Evolutionary conservation across 53 echinoderm and acorn worm species (phyloP).

Genomic region (Mesocentrotus franciscanus): DNA sequence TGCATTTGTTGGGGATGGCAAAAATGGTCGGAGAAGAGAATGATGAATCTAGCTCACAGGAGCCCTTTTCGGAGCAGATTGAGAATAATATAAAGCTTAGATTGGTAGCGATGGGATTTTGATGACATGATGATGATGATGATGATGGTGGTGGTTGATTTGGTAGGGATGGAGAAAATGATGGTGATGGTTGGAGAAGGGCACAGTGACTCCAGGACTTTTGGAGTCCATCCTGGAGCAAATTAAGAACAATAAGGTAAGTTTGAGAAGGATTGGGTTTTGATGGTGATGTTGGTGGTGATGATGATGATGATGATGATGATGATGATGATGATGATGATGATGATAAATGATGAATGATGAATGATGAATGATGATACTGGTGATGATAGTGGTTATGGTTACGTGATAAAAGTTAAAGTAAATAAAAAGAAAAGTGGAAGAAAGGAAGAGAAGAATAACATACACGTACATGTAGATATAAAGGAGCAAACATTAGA

Average conservation of each 20-base stretch:
- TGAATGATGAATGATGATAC: not conserved
- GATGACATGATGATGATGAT: slow-evolving; percentile 37
- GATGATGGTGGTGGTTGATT: not conserved
- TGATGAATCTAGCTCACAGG: not conserved
- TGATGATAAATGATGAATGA: not conserved
- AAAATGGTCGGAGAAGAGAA: not conserved
- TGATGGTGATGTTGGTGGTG: not conserved
- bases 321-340: not conserved
- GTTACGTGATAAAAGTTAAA: not conserved
- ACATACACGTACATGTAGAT: not conserved
- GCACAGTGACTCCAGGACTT: slow-evolving; percentile 76
- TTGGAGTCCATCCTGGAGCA: slow-evolving; percentile 88
- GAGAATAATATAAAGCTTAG: not conserved
- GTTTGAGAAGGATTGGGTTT: not conserved
- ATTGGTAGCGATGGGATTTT: not conserved
- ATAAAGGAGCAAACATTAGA: not conserved
- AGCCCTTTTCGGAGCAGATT: too few relatives aligned
- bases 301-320: not conserved
- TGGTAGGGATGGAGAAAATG: slow-evolving; percentile 52
- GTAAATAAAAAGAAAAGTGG: too few relatives aligned
- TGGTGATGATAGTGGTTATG: not conserved
- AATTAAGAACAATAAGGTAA: slow-evolving; percentile 83
- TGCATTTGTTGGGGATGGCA: not conserved
- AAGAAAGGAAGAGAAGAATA: not conserved
- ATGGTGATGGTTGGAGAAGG: slow-evolving; percentile 87